A percentile compares a stretch with the other conserved stretches of the same genome.
phyloP scores from a whole-genome alignment of 2,888 invertebrate genomes.

The Caenorhabditis virilis region DNA sequence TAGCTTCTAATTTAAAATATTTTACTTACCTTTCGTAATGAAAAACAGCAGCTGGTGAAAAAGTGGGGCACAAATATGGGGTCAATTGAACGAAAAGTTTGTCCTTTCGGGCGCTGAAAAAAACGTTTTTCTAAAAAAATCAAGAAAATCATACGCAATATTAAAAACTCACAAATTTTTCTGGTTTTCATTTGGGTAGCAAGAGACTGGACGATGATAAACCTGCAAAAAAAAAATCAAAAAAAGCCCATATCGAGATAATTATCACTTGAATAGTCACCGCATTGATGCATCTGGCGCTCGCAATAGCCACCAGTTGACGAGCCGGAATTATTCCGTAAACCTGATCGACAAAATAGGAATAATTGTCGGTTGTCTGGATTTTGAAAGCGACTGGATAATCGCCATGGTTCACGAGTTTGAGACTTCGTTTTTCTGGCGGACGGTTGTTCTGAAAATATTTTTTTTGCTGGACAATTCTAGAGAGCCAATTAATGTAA shows the following conservation, averaged over 20 bases:
- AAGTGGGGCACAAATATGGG: constrained; percentile 35
- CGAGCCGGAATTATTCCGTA: constrained; percentile 38
- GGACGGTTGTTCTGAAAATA: constrained; percentile 29
- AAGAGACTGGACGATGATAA: constrained; percentile 7
- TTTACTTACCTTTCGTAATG: constrained; percentile 30
- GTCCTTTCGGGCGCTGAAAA: constrained; percentile 44
- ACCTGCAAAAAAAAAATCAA: too few relatives aligned
- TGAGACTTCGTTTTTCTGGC: constrained; percentile 26
- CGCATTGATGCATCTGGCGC: constrained; percentile 7
- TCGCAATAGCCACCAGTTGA: constrained; percentile 11
- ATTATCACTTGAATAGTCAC: neutral
- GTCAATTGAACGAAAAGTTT: constrained; percentile 40
- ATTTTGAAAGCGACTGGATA: constrained; percentile 50
- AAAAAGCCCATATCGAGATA: too few relatives aligned
- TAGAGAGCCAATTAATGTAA: too few relatives aligned
- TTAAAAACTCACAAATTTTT: too few relatives aligned
- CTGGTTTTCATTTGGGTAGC: too few relatives aligned
- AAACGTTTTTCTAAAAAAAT: constrained; percentile 8
- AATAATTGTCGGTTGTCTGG: constrained; percentile 44
- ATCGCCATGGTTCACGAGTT: constrained; percentile 44
- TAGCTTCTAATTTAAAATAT: too few relatives aligned
- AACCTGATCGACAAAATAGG: constrained; percentile 43
- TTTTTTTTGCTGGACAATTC: neutral
- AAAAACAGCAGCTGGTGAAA: constrained; percentile 44
- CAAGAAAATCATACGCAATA: neutral